phyloP scores from a whole-genome alignment of 2,797 vertebrate genomes.

The Manis javanica region DNA sequence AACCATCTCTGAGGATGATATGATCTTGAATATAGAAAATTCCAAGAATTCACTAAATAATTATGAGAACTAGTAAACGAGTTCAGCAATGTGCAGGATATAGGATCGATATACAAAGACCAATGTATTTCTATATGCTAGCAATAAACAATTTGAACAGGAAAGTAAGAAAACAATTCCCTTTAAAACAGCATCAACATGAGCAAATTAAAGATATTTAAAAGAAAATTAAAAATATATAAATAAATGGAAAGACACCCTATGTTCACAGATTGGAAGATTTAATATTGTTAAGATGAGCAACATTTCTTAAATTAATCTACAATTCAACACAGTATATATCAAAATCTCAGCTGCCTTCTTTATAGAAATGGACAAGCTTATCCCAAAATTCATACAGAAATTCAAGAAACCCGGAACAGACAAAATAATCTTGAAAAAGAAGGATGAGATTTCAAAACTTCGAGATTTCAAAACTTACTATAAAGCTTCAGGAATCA shows the following conservation, averaged over 20 bases:
- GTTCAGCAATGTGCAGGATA: neutral
- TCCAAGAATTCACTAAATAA: neutral
- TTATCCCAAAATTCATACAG: neutral
- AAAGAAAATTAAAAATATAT: neutral
- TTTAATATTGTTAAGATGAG: neutral
- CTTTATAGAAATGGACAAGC: neutral
- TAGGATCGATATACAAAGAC: neutral
- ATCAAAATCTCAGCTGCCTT: neutral
- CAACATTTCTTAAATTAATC: neutral
- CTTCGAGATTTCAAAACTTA: neutral
- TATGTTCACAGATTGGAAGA: neutral
- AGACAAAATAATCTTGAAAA: constrained; percentile 26
- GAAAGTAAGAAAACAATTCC: neutral
- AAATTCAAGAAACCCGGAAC: neutral
- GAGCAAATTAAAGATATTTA: neutral
- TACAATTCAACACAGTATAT: neutral
- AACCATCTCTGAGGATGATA: neutral
- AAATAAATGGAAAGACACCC: neutral
- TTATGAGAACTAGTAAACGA: neutral
- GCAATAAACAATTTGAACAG: neutral
- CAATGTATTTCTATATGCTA: neutral
- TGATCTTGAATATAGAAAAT: constrained; percentile 12
- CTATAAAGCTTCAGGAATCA: neutral
- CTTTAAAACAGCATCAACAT: neutral
- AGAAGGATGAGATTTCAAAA: neutral